Base-by-base conservation (phyloP, 2,797 vertebrate species). In the Menidia menidia region DNA sequence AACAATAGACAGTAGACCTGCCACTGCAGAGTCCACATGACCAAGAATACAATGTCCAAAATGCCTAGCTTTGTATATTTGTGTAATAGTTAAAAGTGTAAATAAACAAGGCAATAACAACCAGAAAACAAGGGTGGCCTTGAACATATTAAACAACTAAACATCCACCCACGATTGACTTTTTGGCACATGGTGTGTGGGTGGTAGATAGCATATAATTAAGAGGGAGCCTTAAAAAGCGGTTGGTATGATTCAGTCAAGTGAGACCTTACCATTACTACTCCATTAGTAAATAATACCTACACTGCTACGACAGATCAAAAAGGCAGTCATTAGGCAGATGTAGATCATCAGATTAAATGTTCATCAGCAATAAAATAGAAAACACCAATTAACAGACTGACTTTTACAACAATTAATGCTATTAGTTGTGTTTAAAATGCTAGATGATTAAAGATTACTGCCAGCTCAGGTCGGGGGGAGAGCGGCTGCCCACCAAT, bases 181-280 rank as follows among this genome's bases (percentile, higher is more conserved):
- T 88, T 87, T 83, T 78, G 64, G 80, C 84, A 80, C 84, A 88
- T 78, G 85, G 73, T 88, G 87, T 75, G 86, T 91, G 87, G 89
- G 90, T 85, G 88, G 87, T 32, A 74, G 84, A 82, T 77, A 78
- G 64, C 72, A 82, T 87, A 68, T 83, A 79, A 92, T 92, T 89
- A 86, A 75, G 74, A 83, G 81, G 61, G 83, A 84, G 81, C 65
- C 64, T 70, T 73, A 74, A 65, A 62, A 48, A 78, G 78, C 57
- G 68, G 48, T 77, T 73, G 48, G 61, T 83, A 4, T 73, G 41
- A 60, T 82, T 82, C 35, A 61, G 73, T 77, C 75, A 65, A 72
- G 42, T 33, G 4, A 63, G 41, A 71, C 48, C 18, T 19, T 4
- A 54, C 61, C 15, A 60, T 61, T 16, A 72, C 56, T 30, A 55